Base-by-base conservation (phyloP, 2,888 invertebrate species). In the Psococerastis gibbosa region DNA sequence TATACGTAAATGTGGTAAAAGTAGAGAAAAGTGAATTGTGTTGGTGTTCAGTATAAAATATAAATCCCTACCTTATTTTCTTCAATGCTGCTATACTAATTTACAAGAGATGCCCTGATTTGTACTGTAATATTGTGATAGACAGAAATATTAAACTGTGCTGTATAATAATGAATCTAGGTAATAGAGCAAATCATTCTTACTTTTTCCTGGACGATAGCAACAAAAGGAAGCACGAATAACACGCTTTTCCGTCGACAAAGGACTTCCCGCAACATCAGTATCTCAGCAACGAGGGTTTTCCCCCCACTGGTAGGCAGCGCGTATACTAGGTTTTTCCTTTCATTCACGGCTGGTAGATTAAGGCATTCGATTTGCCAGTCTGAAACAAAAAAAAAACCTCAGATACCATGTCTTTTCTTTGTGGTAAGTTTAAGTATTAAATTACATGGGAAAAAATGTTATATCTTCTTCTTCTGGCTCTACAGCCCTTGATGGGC, bases 251-350 rank as follows among this genome's bases (percentile, higher is more conserved):
- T 78, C 55, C 78, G 75, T 43, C 75, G 69, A 50, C 81, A 78
- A 8, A 94, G 60, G 4, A 95, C 64, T 64, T 94, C 88, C 34
- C 78, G 68, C 15, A 95, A 63, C 69, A 97, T 89, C 41, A 97
- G 66, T 47, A 97, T 81, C 63, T 97, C 97, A 0, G 97, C 94
- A 9, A 97, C 92, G 22, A 97, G 65, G 1, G 97, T 97, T 66
- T 97, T 97, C 1, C 95, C 97, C 1, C 95, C 95, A 57, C 94
- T 92, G 1, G 95, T 97, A 1, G 97, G 95, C 33, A 95, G 61
- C 0, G 89, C 85, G 57, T 94, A 89, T 47, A 97, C 78, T 34
- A 95, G 67, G 65, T 97, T 97, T 49, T 67, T 69, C 32, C 78
- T 71, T 9, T 72, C 61, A 46, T 68, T 63, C 18, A 91, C 67